Percentiles rank a stretch among this genome's conserved stretches.
These are phyloP conservation scores for Spheniscus mendiculus DNA, from an alignment of 2,113 vertebrate genomes.

Conservation along the genomic window DNA sequence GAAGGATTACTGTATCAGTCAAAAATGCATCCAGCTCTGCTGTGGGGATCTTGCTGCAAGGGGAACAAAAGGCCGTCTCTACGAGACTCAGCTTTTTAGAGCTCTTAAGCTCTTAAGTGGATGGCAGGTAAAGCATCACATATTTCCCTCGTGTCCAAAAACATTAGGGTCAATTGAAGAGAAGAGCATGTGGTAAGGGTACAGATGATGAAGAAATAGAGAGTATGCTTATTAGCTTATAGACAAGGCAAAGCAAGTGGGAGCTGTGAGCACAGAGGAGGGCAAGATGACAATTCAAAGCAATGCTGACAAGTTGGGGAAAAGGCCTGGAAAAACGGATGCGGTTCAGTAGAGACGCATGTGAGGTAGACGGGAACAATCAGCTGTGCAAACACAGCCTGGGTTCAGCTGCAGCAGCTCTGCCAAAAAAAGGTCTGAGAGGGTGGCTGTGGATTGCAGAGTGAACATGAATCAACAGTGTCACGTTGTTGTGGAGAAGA, in stretches of 20 bases:
- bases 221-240: neutral
- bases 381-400: slow-evolving; percentile 35
- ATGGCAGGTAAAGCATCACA: neutral
- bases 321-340: neutral
- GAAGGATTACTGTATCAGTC: neutral
- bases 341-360: fast-evolving
- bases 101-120: neutral
- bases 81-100: neutral
- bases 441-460: neutral
- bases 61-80: neutral
- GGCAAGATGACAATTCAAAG: neutral
- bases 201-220: neutral
- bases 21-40: neutral
- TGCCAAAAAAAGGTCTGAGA: slow-evolving; percentile 6
- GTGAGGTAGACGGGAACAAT: neutral
- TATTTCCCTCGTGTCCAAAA: neutral
- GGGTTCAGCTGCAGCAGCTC: neutral
- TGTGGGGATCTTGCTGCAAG: neutral
- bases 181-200: neutral
- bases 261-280: neutral
- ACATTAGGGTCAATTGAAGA: neutral
- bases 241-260: neutral
- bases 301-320: neutral
- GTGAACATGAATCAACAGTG: neutral
- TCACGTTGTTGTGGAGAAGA: neutral